Evolutionary conservation across 2,797 vertebrate species (phyloP).

Genomic region (Sphenodon punctatus): DNA sequence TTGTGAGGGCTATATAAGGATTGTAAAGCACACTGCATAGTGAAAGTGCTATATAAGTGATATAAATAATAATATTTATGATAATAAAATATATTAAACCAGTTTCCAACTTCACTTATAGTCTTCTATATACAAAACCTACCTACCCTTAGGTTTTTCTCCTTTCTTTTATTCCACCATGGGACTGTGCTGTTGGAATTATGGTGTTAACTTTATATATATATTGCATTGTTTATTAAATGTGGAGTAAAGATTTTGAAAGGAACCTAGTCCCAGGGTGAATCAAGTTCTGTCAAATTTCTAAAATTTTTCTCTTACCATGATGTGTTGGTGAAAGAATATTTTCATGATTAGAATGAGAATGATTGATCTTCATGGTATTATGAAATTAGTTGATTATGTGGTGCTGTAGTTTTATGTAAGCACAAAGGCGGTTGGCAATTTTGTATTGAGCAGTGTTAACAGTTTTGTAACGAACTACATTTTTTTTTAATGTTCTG

Average conservation of each 20-base stretch:
- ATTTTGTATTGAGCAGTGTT: neutral
- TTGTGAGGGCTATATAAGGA: too few relatives aligned
- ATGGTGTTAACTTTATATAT: neutral
- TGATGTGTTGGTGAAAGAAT: slow-evolving; percentile 30
- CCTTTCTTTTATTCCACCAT: slow-evolving; percentile 28
- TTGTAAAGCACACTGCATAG: too few relatives aligned
- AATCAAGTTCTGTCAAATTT: slow-evolving; percentile 28
- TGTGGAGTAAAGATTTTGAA: slow-evolving; percentile 22
- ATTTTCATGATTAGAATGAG: slow-evolving; percentile 10
- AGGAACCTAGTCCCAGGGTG: slow-evolving; percentile 11
- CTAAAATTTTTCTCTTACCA: slow-evolving; percentile 10
- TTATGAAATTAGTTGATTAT: slow-evolving; percentile 36
- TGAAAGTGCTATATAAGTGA: too few relatives aligned
- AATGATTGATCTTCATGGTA: slow-evolving; percentile 35
- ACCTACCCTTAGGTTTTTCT: slow-evolving; percentile 13
- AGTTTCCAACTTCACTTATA: too few relatives aligned
- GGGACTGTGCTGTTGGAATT: slow-evolving; percentile 33
- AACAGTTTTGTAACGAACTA: neutral
- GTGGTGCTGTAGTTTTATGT: slow-evolving; percentile 1
- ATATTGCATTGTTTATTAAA: slow-evolving; percentile 45
- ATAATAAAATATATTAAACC: too few relatives aligned
- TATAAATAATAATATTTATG: too few relatives aligned
- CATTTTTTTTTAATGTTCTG: neutral
- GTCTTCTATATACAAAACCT: too few relatives aligned
- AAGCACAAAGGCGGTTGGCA: neutral